Percentiles rank a stretch among this genome's conserved stretches.
Evolutionary conservation across 1,140 invertebrate species (phyloP).

Genomic region (Drosophila murphyi): DNA sequence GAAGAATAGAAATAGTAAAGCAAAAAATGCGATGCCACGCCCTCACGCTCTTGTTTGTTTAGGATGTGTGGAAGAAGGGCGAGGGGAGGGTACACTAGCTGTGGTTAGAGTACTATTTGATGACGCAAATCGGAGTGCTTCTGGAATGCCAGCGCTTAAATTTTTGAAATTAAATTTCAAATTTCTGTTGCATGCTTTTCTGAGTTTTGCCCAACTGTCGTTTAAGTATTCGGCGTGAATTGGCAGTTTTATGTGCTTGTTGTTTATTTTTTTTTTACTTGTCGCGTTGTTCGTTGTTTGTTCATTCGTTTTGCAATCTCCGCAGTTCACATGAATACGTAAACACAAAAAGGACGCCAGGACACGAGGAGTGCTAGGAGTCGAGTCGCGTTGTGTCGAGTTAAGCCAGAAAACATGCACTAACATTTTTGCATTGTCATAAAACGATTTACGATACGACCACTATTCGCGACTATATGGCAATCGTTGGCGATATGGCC

Average conservation of each 20-base stretch:
- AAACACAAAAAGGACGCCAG: constrained; percentile 27
- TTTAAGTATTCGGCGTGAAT: constrained; percentile 23
- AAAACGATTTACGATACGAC: constrained; percentile 36
- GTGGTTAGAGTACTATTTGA: constrained; percentile 11
- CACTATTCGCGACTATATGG: constrained; percentile 7
- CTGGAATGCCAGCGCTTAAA: constrained; percentile 20
- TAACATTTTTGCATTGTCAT: constrained; percentile 42
- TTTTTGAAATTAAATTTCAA: constrained; percentile 47
- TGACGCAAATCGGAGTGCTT: not conserved
- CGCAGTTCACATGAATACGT: constrained; percentile 40
- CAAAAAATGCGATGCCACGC: constrained; percentile 13
- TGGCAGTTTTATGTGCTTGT: constrained; percentile 39
- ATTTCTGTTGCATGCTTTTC: constrained; percentile 28
- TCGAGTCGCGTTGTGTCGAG: not conserved
- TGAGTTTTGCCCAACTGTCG: not conserved
- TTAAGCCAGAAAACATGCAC: constrained; percentile 23
- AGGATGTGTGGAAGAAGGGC: not conserved
- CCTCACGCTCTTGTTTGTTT: constrained; percentile 26
- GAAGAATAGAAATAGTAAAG: constrained; percentile 2
- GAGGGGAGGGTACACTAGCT: not conserved
- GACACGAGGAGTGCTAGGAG: not conserved
- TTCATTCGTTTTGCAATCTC: constrained; percentile 27
- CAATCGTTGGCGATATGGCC: constrained; percentile 26
- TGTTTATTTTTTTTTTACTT: constrained; percentile 7
- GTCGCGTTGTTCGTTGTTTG: constrained; percentile 27